Evolutionary conservation across 2,888 invertebrate species (phyloP), one percentile per base, ranked within the genome.

Genomic region (Pyralis farinalis): DNA sequence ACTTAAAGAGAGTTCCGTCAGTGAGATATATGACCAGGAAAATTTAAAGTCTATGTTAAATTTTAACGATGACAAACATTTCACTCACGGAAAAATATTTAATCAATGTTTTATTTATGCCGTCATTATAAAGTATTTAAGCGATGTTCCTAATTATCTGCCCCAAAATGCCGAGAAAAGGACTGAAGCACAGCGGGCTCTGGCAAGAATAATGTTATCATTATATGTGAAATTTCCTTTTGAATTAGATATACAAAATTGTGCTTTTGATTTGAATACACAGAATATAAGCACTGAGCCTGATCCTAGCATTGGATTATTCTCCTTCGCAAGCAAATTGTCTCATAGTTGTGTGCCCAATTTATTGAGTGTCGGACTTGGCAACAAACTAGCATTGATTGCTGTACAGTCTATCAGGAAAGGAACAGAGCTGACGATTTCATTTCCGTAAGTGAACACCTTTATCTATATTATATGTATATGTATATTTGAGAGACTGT

Each of bases 391-490:
- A 7, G 55, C 50, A 6, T 44, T 66, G 11, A 44, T 66, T 10
- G 61, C 67, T 0, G 1, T 55, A 0, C 40, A 47, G 32, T 54
- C 63, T 3, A 57, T 69, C 1, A 44, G 48, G 25, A 33, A 40
- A 25, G 63, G 61, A 7, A 52, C 53, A 1, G 61, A 63, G 34
- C 7, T 69, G 4, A 59, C 54, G 2, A 20, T 59, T 31, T 41
- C 57, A 4, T 48, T 45, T 20, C 16, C 49, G 65, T 64, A 42
- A 58, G 63, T 64, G n/a, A n/a, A n/a, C n/a, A n/a, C n/a, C n/a
- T 28, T 31, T 11, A 28, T 28, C 8, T 21, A 21, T n/a, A n/a
- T n/a, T n/a, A 21, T 21, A 21, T 21, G 21, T 21, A 5, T 5
- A 5, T 5, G 7, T 5, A 21, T 21, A 21, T 21, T 5, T 4